A percentile compares a stretch with the other conserved stretches of the same genome.
These are phyloP conservation scores for Pterobdella sp. DNA, from an alignment of 2,888 invertebrate genomes.

Conservation along the genomic window DNA sequence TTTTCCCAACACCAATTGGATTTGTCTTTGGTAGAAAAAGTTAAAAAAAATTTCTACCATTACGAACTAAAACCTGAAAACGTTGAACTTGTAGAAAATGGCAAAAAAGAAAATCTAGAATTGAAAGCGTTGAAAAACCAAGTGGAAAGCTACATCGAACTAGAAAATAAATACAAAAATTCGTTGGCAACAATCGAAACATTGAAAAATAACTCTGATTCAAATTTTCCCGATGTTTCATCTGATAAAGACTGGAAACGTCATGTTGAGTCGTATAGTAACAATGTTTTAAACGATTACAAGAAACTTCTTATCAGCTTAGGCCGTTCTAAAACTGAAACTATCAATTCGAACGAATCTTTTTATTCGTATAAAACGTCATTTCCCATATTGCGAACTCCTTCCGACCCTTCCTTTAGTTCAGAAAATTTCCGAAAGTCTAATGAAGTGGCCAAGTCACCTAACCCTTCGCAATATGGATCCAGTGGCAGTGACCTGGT, in stretches of 20 bases:
- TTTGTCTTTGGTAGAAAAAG: background rate
- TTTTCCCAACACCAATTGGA: background rate
- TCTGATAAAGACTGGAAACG: background rate
- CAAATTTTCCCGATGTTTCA: background rate
- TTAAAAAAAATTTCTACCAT: background rate
- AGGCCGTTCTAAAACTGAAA: background rate
- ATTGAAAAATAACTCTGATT: background rate
- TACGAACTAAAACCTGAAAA: background rate
- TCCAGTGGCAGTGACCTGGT: background rate
- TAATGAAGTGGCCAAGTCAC: background rate
- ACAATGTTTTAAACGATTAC: background rate
- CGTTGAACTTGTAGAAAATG: background rate
- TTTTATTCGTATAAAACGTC: background rate
- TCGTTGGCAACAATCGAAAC: background rate
- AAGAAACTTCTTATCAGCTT: background rate
- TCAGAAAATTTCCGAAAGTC: background rate
- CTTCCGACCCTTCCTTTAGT: background rate
- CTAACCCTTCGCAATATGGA: background rate
- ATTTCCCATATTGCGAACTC: background rate
- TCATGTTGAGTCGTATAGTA: background rate
- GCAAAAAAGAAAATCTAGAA: background rate
- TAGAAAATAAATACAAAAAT: background rate
- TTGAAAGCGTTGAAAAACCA: slow-evolving; percentile 1
- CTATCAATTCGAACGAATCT: background rate
- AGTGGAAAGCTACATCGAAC: background rate